Conservation (phyloP, 1,140 invertebrate genomes). For the Limonius californicus region DNA sequence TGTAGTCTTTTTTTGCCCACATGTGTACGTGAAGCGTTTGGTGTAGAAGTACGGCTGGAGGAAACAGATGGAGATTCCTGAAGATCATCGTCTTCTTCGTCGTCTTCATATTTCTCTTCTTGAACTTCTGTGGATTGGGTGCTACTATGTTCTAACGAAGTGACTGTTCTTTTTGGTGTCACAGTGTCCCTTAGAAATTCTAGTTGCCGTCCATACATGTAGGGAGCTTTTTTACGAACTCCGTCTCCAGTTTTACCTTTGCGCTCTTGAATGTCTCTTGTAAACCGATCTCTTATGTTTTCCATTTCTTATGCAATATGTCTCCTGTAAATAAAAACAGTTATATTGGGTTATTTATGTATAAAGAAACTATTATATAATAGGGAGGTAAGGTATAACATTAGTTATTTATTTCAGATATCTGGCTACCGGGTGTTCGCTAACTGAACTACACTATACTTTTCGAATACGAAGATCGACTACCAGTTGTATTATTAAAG, state of each 20-base stretch:
- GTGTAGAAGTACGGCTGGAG: slow-evolving; percentile 13
- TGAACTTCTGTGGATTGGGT: neutral
- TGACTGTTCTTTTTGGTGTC: too few relatives aligned
- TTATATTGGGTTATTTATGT: slow-evolving; percentile 15
- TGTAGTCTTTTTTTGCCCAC: slow-evolving; percentile 17
- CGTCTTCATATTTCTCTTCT: slow-evolving; percentile 16
- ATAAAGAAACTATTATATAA: neutral
- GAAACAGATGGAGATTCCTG: slow-evolving; percentile 8
- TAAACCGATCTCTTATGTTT: too few relatives aligned
- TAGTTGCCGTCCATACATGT: too few relatives aligned
- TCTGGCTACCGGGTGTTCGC: slow-evolving; percentile 2
- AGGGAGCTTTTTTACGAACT: too few relatives aligned
- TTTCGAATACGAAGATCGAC: neutral
- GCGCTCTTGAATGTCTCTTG: too few relatives aligned
- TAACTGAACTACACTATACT: slow-evolving; percentile 1
- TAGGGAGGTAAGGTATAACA: neutral
- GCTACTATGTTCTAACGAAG: too few relatives aligned
- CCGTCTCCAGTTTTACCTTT: too few relatives aligned
- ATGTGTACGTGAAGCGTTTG: slow-evolving; percentile 14
- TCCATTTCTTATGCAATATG: slow-evolving; percentile 1
- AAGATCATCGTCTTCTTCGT: slow-evolving; percentile 10
- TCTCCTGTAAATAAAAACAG: slow-evolving; percentile 15
- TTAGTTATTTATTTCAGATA: slow-evolving; percentile 8
- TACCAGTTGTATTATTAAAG: neutral
- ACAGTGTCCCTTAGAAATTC: too few relatives aligned